Conservation (phyloP, 2,797 vertebrate genomes). For the Helicolenus hilgendorfi region DNA sequence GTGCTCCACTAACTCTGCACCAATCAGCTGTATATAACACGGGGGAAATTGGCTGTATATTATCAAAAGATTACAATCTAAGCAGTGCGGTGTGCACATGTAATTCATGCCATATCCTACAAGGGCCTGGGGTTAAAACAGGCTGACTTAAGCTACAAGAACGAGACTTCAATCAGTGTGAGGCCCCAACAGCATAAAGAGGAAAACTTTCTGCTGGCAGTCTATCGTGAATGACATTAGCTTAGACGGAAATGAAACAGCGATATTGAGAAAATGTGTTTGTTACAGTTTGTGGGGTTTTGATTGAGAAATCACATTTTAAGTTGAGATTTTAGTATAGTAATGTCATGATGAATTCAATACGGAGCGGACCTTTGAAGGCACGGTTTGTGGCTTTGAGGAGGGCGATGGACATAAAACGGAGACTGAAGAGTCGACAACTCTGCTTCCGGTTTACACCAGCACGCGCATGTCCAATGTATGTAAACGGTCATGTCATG, state of each 20-base stretch:
- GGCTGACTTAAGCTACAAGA: constrained; percentile 57
- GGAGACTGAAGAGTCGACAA: background rate
- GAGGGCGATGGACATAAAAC: background rate
- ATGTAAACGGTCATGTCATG: background rate
- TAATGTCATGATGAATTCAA: background rate
- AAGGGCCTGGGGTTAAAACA: constrained; percentile 68
- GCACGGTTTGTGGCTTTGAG: background rate
- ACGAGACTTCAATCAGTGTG: constrained; percentile 65
- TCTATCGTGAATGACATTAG: constrained; percentile 45
- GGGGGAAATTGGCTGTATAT: constrained; percentile 79
- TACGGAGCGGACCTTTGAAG: background rate
- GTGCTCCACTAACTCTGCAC: constrained; percentile 34
- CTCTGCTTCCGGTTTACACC: background rate
- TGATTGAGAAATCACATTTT: constrained; percentile 35
- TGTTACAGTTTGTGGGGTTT: constrained; percentile 17
- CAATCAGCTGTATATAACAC: constrained; percentile 62
- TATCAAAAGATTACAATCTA: constrained; percentile 82
- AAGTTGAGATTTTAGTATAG: constrained; percentile 3
- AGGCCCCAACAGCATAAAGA: constrained; percentile 55
- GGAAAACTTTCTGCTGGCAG: constrained; percentile 47
- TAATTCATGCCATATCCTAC: constrained; percentile 76
- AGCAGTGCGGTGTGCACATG: constrained; percentile 58
- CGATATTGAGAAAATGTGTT: constrained; percentile 54
- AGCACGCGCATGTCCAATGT: background rate
- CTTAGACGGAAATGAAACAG: constrained; percentile 47